Conservation (phyloP, 2,113 vertebrate genomes). For the Capreolus pygargus region DNA sequence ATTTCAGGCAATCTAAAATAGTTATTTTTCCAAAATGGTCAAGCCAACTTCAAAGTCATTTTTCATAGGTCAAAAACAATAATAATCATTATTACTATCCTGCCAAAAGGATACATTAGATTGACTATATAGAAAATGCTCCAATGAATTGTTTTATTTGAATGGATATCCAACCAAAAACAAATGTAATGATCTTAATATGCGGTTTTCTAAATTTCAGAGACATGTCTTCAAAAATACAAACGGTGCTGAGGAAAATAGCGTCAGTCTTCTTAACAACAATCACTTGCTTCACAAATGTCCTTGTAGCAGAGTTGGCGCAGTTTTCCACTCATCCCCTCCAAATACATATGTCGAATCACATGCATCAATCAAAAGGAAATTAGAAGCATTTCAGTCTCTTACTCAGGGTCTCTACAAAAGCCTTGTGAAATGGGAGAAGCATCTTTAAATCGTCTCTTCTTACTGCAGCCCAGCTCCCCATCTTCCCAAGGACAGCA, state of each 20-base stretch:
- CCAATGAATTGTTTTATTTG: neutral
- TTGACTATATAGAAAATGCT: neutral
- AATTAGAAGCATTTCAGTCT: neutral
- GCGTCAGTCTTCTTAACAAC: neutral
- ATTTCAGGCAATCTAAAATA: neutral
- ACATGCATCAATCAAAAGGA: too few relatives aligned
- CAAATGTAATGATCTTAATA: neutral
- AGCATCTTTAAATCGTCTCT: neutral
- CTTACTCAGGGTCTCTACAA: neutral
- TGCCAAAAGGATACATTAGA: neutral
- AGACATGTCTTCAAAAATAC: neutral
- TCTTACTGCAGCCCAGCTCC: neutral
- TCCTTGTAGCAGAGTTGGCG: neutral
- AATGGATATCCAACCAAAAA: neutral
- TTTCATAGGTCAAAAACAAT: neutral
- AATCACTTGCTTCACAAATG: neutral
- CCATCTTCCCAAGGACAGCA: fast-evolving
- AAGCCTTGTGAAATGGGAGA: neutral
- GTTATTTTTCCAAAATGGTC: neutral
- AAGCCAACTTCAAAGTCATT: neutral
- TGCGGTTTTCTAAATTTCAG: neutral
- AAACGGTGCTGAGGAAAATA: neutral
- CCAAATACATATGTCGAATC: neutral
- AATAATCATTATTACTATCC: neutral
- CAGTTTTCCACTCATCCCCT: neutral